Base-by-base conservation (phyloP, 2,113 vertebrate genomes). In the Xenopus tropicalis region DNA sequence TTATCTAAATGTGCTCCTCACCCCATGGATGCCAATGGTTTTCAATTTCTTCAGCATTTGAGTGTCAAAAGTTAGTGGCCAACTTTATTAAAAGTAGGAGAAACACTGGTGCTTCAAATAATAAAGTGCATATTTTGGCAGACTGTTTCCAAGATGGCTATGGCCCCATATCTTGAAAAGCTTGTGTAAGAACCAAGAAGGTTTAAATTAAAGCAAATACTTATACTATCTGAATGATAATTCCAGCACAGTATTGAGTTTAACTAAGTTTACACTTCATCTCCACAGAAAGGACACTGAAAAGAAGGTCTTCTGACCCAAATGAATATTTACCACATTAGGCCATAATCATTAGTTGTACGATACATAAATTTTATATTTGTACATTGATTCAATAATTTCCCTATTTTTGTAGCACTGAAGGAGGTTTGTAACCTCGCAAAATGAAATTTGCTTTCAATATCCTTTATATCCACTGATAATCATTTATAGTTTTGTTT, bases 321-420 rank as follows among this genome's bases (percentile, higher is more conserved):
- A 54, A 54, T 20, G 52, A 54, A 54, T 54, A n/a, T 54, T 20
- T 17, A 54, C 17, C 8, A 9, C 19, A n/a, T 54, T n/a, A 54
- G 14, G 52, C 16, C 16, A 54, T 54, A 54, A n/a, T 54, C 52
- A 17, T 48, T 17, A 14, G 46, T 48, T 48, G 46, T 54, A 54
- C 52, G 17, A 54, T n/a, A n/a, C 52, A 17, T 54, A 17, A 54
- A 54, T 54, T 48, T 54, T 54, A 54, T 54, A 54, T 54, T 54
- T 54, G 8, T 54, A 20, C 52, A 54, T 54, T 54, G 52, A 54
- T 54, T 54, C 52, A 54, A 54, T 54, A 17, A 54, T 54, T 54
- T 54, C 52, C 52, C 52, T 54, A 54, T 54, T 68, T 59, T 72
- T 74, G 65, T 74, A 74, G 72, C 72, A 74, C 72, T 74, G 72